Evolutionary conservation across 2,888 invertebrate species (phyloP), one percentile per base, ranked within the genome.

Genomic region (Laspeyria flexula): DNA sequence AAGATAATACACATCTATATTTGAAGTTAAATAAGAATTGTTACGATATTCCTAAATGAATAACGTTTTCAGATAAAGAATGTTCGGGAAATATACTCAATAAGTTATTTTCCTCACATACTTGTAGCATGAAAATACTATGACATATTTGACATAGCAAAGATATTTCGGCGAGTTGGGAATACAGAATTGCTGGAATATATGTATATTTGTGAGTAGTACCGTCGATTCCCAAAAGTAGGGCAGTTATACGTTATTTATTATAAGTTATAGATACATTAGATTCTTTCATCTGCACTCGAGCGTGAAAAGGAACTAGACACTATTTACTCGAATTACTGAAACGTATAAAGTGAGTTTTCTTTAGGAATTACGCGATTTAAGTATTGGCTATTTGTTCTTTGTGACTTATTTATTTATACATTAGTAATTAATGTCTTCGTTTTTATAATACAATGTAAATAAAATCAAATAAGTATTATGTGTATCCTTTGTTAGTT

Each of bases 251-350:
- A 31, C 5, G 15, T 27, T 44, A 38, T 44, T 38, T 38, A 44
- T 29, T 13, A 5, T 5, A 44, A 12, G 13, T 37, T 44, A 37
- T 30, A 37, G 29, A 44, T 44, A 27, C 35, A 44, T 29, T 21
- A 37, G 21, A 37, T 10, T 13, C 43, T 21, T 43, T 44, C 27
- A 37, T 35, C 10, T 11, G 18, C 29, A 12, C 12, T 37, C 16
- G 29, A 13, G 9, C 7, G 23, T 4, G 16, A 29, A 44, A 30
- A 44, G 30, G 13, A 37, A 38, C 21, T 37, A 29, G 12, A 11
- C 29, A 5, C 30, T 11, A 10, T 30, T 30, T 30, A 31, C 13
- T 13, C 13, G 7, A 13, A 12, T 13, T 31, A 31, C 1, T 6
- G 13, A 13, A 31, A 31, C 13, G 31, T 31, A 31, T 13, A 31